These are phyloP conservation scores for Bombus confusus DNA, from an alignment of 1,140 invertebrate genomes.

Conservation along the genomic window DNA sequence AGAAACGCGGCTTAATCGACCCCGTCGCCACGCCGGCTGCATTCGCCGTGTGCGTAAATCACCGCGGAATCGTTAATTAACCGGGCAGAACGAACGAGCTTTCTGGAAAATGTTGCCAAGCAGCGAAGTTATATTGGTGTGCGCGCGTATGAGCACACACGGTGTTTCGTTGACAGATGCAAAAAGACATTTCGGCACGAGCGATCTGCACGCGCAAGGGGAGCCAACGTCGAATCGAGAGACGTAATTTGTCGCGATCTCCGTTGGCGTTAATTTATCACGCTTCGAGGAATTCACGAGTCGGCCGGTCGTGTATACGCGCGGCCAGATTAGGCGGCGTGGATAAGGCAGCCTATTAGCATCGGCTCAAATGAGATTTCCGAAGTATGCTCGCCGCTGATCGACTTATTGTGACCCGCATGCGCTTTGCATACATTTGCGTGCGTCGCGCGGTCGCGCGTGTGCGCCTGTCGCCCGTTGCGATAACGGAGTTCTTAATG, in stretches of 20 bases:
- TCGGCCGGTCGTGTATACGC: constrained; percentile 9
- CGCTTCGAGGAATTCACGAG: constrained; percentile 32
- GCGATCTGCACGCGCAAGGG: background rate
- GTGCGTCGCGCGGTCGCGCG: background rate
- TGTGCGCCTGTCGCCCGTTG: background rate
- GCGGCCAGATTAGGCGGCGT: constrained; percentile 32
- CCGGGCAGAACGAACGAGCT: constrained; percentile 41
- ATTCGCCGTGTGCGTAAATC: constrained; percentile 64
- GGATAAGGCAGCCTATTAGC: constrained; percentile 48
- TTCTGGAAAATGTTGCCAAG: constrained; percentile 66
- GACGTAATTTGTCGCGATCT: constrained; percentile 40
- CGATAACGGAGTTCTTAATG: constrained; percentile 8
- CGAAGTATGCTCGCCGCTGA: constrained; percentile 17
- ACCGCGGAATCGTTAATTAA: constrained; percentile 68
- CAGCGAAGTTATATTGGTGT: too few relatives aligned
- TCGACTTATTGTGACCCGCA: constrained; percentile 27
- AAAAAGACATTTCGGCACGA: constrained; percentile 29
- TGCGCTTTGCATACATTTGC: constrained; percentile 39
- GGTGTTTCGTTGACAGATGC: constrained; percentile 1
- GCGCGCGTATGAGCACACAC: background rate
- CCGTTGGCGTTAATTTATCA: constrained; percentile 57
- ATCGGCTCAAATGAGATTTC: constrained; percentile 48
- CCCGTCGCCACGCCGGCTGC: constrained; percentile 28
- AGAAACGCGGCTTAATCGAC: constrained; percentile 50
- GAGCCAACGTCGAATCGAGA: constrained; percentile 6